Evolutionary conservation across 2,888 invertebrate genomes (phyloP), one percentile per base, ranked within the genome.

Genomic region (Thysanoteuthis rhombus): DNA sequence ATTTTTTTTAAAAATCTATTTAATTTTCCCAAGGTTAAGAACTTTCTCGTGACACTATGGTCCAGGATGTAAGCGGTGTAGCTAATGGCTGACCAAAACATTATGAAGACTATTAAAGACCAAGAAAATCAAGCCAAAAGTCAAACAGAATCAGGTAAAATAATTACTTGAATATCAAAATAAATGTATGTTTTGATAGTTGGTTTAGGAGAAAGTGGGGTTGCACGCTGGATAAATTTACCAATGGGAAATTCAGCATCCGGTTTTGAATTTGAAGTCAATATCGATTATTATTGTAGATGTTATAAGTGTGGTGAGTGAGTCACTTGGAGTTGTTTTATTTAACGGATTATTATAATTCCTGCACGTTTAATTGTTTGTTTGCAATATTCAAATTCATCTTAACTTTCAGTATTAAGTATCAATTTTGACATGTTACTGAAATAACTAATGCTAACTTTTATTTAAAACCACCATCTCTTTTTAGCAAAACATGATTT

Each of bases 81-180:
- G 39, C 32, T 45, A 32, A 92, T 92, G 92, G 92, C 92, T 19
- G 92, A 45, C 92, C 92, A 92, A 45, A 45, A 92, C 40, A 42
- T 40, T 92, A 92, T 92, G 92, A 92, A 92, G 92, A 42, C 42
- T 42, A 92, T 45, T 45, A 92, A 92, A 45, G 92, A 92, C 42
- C 92, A 92, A 92, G 32, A 92, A 92, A 92, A 92, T 40, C 92
- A 45, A 40, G 39, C 45, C 19, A 92, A 92, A 92, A 90, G 40
- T 40, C 39, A 90, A 90, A 45, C 40, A n/a, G 92, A 45, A 92
- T n/a, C 92, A n/a, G 40, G 40, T 45, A 92, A 45, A 45, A 92
- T 92, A 42, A n/a, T 75, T 75, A 36, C n/a, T 75, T 75, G 75
- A 36, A 36, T 75, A n/a, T 75, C 1, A 36, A 75, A 75, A 75